Conservation (phyloP, 2,888 invertebrate species). For the Oxycera nigricornis region DNA sequence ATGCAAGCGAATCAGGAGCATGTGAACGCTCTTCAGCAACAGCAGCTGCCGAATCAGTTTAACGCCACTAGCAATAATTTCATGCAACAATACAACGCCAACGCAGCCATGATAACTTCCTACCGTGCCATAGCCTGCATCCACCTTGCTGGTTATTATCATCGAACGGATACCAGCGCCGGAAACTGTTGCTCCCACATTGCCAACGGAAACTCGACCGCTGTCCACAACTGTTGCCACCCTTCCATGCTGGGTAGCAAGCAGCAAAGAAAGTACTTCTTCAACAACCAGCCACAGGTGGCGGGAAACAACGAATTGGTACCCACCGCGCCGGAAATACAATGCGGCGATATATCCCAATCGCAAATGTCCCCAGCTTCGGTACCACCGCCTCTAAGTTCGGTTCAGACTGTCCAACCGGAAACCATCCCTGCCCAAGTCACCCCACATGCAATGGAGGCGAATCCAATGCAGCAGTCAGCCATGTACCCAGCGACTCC, state of each 20-base stretch:
- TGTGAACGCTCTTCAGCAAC: background rate
- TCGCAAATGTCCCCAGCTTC: conserved; percentile 65
- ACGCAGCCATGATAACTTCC: conserved; percentile 3
- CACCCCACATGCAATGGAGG: background rate
- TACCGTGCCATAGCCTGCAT: conserved; percentile 43
- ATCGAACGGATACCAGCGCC: conserved; percentile 49
- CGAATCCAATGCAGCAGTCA: background rate
- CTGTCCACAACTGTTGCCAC: conserved; percentile 32
- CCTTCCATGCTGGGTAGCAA: conserved; percentile 42
- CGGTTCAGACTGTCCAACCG: conserved; percentile 22
- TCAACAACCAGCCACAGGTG: conserved; percentile 33
- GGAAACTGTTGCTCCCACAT: conserved; percentile 47
- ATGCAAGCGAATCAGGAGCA: background rate
- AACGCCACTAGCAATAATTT: conserved; percentile 1
- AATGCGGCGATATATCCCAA: conserved; percentile 66
- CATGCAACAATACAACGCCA: conserved; percentile 22
- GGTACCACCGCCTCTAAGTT: conserved; percentile 17
- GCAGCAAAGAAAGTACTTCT: conserved; percentile 26
- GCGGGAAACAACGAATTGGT: conserved; percentile 6
- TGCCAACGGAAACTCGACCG: background rate
- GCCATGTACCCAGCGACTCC: background rate
- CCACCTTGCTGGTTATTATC: conserved; percentile 49
- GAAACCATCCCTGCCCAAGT: background rate
- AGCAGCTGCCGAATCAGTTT: background rate
- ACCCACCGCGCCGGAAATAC: conserved; percentile 59